phyloP scores from a whole-genome alignment of 2,888 invertebrate species.

The Cosmia trapezina region DNA sequence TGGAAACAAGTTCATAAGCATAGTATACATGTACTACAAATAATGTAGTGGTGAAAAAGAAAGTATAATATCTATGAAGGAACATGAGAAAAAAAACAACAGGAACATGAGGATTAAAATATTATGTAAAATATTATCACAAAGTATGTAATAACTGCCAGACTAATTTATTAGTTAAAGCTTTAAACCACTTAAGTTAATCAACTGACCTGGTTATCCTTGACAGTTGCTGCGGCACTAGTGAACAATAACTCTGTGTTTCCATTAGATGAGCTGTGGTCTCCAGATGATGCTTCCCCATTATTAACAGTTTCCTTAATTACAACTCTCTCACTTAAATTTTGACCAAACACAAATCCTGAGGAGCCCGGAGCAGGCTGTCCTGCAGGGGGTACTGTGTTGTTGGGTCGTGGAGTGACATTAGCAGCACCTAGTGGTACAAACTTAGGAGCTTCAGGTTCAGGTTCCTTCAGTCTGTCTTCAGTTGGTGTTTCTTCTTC shows the following conservation, averaged over 20 bases:
- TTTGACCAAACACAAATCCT: conserved; percentile 97
- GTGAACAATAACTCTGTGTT: conserved; percentile 93
- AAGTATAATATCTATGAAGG: neutral
- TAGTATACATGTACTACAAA: neutral
- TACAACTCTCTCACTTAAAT: conserved; percentile 95
- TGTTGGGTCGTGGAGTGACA: conserved; percentile 79
- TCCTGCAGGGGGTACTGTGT: conserved; percentile 87
- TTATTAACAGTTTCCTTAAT: conserved; percentile 90
- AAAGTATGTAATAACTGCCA: conserved; percentile 10
- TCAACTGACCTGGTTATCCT: conserved; percentile 83
- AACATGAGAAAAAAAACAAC: too few relatives aligned
- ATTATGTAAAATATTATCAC: neutral
- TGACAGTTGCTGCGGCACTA: conserved; percentile 91
- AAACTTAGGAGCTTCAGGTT: conserved; percentile 84
- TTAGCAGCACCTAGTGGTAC: conserved; percentile 85
- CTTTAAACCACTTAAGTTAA: conserved; percentile 11
- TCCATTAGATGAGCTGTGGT: conserved; percentile 89
- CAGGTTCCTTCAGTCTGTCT: conserved; percentile 78
- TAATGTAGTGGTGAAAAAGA: neutral
- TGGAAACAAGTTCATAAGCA: conserved; percentile 21
- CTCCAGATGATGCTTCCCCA: conserved; percentile 80
- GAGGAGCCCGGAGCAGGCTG: conserved; percentile 83
- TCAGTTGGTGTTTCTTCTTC: conserved; percentile 68
- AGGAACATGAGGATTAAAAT: neutral
- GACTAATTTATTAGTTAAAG: conserved; percentile 13